Percentiles rank a stretch among this genome's conserved stretches.
Conservation (phyloP, 2,888 invertebrate genomes). For the Thymelicus lineola region DNA sequence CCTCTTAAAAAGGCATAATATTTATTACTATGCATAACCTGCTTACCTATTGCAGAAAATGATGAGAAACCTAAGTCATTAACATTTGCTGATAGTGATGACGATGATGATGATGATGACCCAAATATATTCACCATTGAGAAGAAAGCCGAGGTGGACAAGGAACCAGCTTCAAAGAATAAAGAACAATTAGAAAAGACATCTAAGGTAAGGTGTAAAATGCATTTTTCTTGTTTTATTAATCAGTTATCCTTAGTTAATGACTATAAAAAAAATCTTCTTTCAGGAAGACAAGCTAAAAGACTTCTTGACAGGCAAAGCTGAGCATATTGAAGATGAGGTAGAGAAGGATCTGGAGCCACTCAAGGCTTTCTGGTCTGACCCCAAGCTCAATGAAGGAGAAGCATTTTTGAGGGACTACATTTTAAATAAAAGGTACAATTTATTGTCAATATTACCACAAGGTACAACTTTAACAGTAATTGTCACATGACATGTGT, state of each 20-base stretch:
- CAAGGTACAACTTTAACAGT: too few species aligned
- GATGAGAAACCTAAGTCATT: constrained; percentile 63
- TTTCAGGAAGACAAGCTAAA: constrained; percentile 74
- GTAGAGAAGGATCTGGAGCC: constrained; percentile 88
- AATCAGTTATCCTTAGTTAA: too few species aligned
- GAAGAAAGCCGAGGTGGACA: constrained; percentile 65
- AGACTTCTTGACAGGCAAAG: constrained; percentile 92
- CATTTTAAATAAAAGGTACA: constrained; percentile 92
- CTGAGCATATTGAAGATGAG: constrained; percentile 85
- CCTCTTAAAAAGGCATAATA: too few species aligned
- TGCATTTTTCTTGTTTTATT: too few species aligned
- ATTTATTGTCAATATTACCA: too few species aligned
- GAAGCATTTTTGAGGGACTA: constrained; percentile 97
- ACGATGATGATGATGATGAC: constrained; percentile 69
- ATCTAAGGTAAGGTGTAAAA: constrained; percentile 39
- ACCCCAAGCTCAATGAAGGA: constrained; percentile 91
- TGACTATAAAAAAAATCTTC: too few species aligned
- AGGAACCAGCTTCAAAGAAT: constrained; percentile 12
- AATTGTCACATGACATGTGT: too few species aligned
- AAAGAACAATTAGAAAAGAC: constrained; percentile 29
- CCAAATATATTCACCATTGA: constrained; percentile 76
- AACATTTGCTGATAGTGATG: constrained; percentile 76
- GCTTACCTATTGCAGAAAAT: constrained; percentile 54
- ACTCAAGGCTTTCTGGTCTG: constrained; percentile 93
- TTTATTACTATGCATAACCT: neutral